phyloP scores from a whole-genome alignment of 2,797 vertebrate genomes.

The Cebuella pygmaea region DNA sequence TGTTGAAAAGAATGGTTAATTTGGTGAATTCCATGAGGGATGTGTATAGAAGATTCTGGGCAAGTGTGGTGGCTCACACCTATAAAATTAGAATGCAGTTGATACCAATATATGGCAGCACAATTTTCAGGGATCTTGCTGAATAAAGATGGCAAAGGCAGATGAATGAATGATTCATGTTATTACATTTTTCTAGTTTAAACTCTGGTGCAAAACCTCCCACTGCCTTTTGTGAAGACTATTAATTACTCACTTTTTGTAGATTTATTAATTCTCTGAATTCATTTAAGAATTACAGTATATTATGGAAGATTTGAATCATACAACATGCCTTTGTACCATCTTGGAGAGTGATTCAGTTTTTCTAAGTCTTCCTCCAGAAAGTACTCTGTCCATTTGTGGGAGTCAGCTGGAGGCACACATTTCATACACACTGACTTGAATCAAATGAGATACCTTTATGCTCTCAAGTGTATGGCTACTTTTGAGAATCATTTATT shows the following conservation, averaged over 20 bases:
- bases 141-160: neutral
- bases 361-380: neutral
- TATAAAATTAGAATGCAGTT: constrained; percentile 1
- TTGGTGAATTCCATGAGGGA: neutral
- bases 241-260: neutral
- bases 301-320: neutral
- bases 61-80: neutral
- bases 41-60: neutral
- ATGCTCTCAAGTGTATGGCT: neutral
- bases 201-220: neutral
- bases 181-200: neutral
- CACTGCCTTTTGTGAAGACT: neutral
- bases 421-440: neutral
- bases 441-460: neutral
- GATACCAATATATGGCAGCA: neutral
- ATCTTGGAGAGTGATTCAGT: neutral
- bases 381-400: neutral
- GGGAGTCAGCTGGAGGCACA: neutral
- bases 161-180: neutral
- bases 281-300: neutral
- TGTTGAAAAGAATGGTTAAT: constrained; percentile 16
- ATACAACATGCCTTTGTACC: neutral
- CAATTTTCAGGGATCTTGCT: neutral
- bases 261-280: neutral
- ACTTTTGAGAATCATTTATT: constrained; percentile 35